These are phyloP conservation scores for Empidonax traillii DNA, from an alignment of 2,113 vertebrate genomes.

Conservation along the genomic window DNA sequence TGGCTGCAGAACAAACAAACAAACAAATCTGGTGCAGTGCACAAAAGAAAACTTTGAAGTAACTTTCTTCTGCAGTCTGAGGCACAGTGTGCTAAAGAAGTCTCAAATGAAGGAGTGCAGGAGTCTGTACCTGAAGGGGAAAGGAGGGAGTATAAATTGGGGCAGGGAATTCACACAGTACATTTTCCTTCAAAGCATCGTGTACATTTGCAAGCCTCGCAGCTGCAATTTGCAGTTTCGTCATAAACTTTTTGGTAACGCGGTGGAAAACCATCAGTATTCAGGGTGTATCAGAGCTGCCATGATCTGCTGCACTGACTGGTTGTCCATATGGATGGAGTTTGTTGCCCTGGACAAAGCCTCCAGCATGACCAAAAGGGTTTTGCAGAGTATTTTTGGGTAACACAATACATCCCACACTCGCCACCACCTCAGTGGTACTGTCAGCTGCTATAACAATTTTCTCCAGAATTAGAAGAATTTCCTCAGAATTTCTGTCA, in stretches of 20 bases:
- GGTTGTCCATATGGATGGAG: background rate
- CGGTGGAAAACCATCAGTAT: background rate
- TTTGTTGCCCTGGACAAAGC: background rate
- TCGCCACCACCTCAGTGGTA: background rate
- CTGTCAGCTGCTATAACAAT: background rate
- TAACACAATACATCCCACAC: background rate
- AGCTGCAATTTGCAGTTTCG: background rate
- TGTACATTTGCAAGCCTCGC: background rate
- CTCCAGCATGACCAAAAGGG: background rate
- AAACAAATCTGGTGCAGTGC: background rate
- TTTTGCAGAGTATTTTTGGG: background rate
- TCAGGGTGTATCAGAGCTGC: background rate
- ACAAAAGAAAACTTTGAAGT: slow-evolving; percentile 45
- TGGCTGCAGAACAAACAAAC: slow-evolving; percentile 56
- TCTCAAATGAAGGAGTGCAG: background rate
- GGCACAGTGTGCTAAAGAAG: background rate
- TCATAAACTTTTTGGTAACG: background rate
- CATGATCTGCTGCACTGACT: background rate
- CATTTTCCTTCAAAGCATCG: background rate
- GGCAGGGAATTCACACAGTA: background rate
- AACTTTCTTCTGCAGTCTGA: background rate
- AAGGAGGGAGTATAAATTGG: background rate
- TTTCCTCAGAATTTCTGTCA: background rate
- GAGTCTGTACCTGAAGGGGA: background rate
- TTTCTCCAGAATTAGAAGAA: background rate